These are phyloP conservation scores for Lissonota sp. DNA, from an alignment of 2,888 invertebrate genomes.

Conservation along the genomic window DNA sequence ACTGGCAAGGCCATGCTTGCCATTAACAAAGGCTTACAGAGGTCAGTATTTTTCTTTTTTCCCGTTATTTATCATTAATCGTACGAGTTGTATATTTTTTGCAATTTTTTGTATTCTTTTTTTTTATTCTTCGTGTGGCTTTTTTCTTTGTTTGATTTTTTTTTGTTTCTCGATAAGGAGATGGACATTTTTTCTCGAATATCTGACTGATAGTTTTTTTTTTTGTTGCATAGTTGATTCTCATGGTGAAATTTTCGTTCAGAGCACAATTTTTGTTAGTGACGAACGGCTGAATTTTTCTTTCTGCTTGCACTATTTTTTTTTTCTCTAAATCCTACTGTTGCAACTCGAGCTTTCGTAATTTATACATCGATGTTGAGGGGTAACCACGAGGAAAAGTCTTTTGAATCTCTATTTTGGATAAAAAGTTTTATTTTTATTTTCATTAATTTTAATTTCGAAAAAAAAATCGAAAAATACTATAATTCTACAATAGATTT, in stretches of 20 bases:
- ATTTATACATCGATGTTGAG: neutral
- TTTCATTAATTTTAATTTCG: no score
- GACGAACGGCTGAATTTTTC: constrained; percentile 18
- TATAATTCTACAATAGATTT: no score
- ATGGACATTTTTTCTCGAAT: constrained; percentile 13
- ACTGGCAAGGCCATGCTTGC: constrained; percentile 93
- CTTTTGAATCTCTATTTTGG: no score
- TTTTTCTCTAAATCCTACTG: constrained; percentile 25
- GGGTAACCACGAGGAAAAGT: no score
- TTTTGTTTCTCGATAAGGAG: constrained; percentile 5
- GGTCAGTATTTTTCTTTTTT: constrained; percentile 87
- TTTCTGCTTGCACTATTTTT: constrained; percentile 5
- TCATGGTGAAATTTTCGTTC: constrained; percentile 19
- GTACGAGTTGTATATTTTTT: constrained; percentile 45
- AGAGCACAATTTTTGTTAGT: constrained; percentile 9
- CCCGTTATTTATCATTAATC: constrained; percentile 70
- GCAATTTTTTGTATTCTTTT: constrained; percentile 36
- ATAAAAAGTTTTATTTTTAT: no score
- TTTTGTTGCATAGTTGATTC: constrained; percentile 1
- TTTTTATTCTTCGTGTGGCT: constrained; percentile 40
- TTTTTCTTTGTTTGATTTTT: constrained; percentile 28
- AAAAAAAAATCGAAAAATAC: no score
- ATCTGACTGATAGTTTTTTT: constrained; percentile 26
- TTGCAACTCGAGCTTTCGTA: constrained; percentile 32
- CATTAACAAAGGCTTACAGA: constrained; percentile 94